Conservation (phyloP, 2,797 vertebrate species). For the Eidolon dupreanum region DNA sequence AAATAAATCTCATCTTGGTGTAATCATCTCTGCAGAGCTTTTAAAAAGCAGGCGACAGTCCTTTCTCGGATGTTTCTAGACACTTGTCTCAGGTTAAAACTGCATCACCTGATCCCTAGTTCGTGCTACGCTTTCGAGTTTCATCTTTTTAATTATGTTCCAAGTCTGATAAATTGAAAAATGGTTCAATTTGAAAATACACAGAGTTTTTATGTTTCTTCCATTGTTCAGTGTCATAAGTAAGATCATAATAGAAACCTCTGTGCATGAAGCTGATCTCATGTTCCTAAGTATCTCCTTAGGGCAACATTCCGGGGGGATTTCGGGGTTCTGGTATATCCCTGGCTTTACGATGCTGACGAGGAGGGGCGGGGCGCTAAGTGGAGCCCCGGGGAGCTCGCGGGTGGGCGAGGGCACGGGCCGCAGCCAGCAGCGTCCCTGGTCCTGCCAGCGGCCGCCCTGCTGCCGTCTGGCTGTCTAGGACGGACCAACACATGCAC, state of each 20-base stretch:
- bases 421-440: accelerated
- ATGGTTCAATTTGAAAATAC: background rate
- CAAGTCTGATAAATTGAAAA: background rate
- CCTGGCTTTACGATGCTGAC: background rate
- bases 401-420: too few species aligned
- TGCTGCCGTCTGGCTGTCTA: background rate
- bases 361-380: too few species aligned
- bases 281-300: background rate
- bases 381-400: too few species aligned
- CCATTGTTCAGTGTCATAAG: background rate
- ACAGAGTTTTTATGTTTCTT: background rate
- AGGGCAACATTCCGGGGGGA: background rate
- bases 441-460: accelerated
- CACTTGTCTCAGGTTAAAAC: background rate
- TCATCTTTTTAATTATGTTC: background rate
- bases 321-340: background rate
- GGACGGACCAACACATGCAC: background rate
- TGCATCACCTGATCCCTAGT: background rate
- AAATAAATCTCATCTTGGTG: background rate
- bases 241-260: background rate
- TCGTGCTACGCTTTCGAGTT: background rate
- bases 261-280: background rate
- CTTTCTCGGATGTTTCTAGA: background rate
- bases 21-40: background rate
- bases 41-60: background rate